Evolutionary conservation across 2,797 vertebrate genomes (phyloP).

Genomic region (Somateria mollissima): DNA sequence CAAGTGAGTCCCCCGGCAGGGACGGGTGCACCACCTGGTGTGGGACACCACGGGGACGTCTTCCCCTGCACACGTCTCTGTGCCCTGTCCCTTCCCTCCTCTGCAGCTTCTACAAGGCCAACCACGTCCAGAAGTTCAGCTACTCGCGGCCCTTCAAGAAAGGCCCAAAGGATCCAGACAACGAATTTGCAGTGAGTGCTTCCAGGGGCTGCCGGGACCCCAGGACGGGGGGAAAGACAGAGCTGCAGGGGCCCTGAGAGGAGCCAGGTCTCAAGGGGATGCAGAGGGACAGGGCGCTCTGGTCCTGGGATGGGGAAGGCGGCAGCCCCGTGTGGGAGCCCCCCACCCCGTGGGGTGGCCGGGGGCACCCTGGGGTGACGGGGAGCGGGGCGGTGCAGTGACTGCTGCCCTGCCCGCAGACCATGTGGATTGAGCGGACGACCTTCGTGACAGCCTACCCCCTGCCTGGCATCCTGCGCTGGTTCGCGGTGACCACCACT

Average conservation of each 20-base stretch:
- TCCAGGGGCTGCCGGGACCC: not conserved
- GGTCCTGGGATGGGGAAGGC: not conserved
- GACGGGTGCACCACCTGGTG: accelerated
- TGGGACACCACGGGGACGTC: accelerated
- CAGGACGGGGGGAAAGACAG: not conserved
- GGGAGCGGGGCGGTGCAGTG: not conserved
- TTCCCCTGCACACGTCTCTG: not conserved
- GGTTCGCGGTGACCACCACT: conserved; percentile 49
- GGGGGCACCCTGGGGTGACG: not conserved
- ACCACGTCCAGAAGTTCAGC: conserved; percentile 60
- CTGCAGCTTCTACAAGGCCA: conserved; percentile 69
- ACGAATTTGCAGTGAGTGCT: conserved; percentile 69
- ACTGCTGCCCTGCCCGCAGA: not conserved
- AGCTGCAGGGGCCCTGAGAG: accelerated
- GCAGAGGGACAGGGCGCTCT: too few species aligned
- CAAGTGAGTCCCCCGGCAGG: not conserved
- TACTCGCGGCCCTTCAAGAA: conserved; percentile 69
- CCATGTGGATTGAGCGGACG: conserved; percentile 68
- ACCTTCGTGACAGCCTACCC: conserved; percentile 65
- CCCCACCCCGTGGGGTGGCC: accelerated
- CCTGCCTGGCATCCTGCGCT: conserved; percentile 71
- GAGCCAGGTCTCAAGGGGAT: not conserved
- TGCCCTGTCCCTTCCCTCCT: not conserved
- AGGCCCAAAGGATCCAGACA: conserved; percentile 59
- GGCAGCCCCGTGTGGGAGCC: not conserved